Percentiles rank a stretch among this genome's conserved stretches.
Evolutionary conservation across 1,140 invertebrate genomes (phyloP).

Genomic region (Arctopsyche grandis): DNA sequence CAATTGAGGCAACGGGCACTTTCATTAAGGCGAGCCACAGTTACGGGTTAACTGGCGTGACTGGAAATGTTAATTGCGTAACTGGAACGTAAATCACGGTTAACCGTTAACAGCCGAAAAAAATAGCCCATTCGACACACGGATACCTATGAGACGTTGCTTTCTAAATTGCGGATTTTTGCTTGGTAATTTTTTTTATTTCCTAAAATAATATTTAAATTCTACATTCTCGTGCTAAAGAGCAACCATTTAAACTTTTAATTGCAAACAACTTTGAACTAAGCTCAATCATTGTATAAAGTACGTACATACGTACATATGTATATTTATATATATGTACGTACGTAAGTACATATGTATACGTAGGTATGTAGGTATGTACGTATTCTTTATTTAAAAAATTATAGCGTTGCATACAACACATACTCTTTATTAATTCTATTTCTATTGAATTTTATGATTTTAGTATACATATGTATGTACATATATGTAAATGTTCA

Average conservation of each 20-base stretch:
- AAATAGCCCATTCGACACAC: slow-evolving; percentile 2
- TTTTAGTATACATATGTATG: no score
- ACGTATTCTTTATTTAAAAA: no score
- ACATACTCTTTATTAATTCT: no score
- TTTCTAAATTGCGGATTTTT: background rate
- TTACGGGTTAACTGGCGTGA: slow-evolving; percentile 48
- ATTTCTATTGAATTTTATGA: no score
- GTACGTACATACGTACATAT: no score
- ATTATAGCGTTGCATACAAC: no score
- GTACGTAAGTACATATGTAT: no score
- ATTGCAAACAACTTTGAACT: slow-evolving; percentile 19
- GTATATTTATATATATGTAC: no score
- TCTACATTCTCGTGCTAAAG: background rate
- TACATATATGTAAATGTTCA: no score
- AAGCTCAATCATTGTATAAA: background rate
- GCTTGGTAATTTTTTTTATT: background rate
- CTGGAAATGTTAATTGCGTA: slow-evolving; percentile 50
- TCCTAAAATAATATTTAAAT: background rate
- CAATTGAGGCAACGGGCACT: background rate
- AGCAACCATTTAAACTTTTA: background rate
- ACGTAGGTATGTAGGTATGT: no score
- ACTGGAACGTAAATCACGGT: slow-evolving; percentile 45
- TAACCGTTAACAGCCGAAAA: background rate
- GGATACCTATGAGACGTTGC: background rate
- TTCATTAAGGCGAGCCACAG: slow-evolving; percentile 38